phyloP scores from a whole-genome alignment of 2,888 invertebrate species.

The Stenodera caucasica region DNA sequence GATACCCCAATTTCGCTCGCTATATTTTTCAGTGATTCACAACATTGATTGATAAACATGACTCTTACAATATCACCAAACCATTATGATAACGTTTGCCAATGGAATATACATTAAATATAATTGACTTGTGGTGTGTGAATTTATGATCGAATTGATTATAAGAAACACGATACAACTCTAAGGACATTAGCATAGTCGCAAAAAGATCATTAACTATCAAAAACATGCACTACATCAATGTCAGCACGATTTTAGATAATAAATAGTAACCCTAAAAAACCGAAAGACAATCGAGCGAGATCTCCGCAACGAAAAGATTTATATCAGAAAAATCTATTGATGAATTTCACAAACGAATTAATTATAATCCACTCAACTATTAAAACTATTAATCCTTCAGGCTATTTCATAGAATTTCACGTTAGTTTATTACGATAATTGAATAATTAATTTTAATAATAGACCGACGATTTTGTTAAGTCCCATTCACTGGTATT shows the following conservation, averaged over 20 bases:
- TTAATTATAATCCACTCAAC: too few species aligned
- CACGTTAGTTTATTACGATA: too few species aligned
- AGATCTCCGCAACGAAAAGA: too few species aligned
- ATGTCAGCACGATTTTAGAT: not conserved
- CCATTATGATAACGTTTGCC: not conserved
- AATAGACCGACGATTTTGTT: too few species aligned
- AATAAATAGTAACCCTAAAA: too few species aligned
- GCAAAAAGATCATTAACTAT: not conserved
- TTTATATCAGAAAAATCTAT: too few species aligned
- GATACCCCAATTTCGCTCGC: slow-evolving; percentile 31
- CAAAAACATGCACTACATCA: not conserved
- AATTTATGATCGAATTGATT: not conserved
- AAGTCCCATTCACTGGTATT: too few species aligned
- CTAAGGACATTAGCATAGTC: not conserved
- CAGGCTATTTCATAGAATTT: too few species aligned
- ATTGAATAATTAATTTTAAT: too few species aligned
- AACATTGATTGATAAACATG: slow-evolving; percentile 30
- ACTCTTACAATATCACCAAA: not conserved
- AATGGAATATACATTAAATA: not conserved
- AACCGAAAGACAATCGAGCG: too few species aligned
- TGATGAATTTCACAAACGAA: too few species aligned
- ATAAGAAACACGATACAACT: not conserved
- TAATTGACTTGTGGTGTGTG: not conserved
- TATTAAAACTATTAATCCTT: too few species aligned
- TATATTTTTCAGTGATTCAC: slow-evolving; percentile 31